Evolutionary conservation across 2,888 invertebrate species (phyloP).

Genomic region (Brachyptera putata): DNA sequence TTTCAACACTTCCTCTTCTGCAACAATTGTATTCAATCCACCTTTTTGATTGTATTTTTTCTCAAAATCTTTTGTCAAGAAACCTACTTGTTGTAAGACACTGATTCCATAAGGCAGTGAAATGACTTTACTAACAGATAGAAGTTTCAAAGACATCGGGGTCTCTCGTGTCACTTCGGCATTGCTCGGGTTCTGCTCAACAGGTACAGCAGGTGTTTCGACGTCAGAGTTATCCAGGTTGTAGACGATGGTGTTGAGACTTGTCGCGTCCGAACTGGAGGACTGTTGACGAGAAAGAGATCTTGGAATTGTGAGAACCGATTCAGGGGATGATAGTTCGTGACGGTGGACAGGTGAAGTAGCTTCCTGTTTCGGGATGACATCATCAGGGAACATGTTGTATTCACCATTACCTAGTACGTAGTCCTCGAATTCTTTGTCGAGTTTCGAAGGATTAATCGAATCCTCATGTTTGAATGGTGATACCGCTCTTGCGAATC

Average conservation of each 20-base stretch:
- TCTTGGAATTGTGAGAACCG: background rate
- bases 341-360: too few relatives aligned
- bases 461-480: background rate
- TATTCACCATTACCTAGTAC: background rate
- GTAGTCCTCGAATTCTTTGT: conserved; percentile 12
- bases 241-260: conserved; percentile 65
- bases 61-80: background rate
- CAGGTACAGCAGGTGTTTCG: conserved; percentile 57
- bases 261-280: conserved; percentile 53
- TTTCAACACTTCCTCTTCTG: background rate
- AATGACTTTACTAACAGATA: conserved; percentile 61
- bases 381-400: background rate
- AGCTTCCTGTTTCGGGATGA: background rate
- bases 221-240: conserved; percentile 47
- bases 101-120: conserved; percentile 65
- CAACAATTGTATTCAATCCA: background rate
- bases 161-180: background rate
- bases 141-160: conserved; percentile 56
- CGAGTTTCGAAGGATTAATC: background rate
- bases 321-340: background rate
- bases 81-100: conserved; percentile 45
- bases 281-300: conserved; percentile 37
- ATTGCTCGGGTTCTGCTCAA: conserved; percentile 31
- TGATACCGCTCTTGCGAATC: background rate
- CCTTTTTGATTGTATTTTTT: too few relatives aligned